A percentile compares a stretch with the other conserved stretches of the same genome.
Conservation (phyloP, 2,113 vertebrate species). For the Puffinus mauretanicus region DNA sequence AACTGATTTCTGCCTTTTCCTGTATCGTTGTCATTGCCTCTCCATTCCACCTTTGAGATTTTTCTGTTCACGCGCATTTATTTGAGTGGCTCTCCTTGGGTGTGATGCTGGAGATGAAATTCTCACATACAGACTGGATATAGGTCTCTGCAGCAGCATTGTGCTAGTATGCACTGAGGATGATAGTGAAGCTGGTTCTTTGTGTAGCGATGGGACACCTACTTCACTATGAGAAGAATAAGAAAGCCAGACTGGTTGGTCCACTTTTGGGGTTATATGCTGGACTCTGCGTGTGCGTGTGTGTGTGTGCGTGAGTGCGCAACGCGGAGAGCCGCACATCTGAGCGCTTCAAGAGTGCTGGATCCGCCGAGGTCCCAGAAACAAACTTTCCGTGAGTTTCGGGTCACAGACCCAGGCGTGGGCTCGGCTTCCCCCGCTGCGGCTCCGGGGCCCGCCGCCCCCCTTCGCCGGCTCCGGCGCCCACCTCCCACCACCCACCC, state of each 20-base stretch:
- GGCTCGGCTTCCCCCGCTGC: accelerated
- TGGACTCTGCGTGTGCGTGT: accelerated
- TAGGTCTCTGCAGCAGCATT: background rate
- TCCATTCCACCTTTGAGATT: background rate
- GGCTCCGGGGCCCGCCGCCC: background rate
- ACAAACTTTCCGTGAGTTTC: background rate
- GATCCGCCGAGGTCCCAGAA: too few relatives aligned
- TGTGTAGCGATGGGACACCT: background rate
- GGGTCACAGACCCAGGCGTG: accelerated
- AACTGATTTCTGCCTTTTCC: background rate
- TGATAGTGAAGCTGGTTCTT: too few relatives aligned
- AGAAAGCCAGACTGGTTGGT: background rate
- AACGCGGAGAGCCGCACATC: accelerated
- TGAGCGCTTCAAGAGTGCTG: accelerated
- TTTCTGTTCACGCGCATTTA: background rate
- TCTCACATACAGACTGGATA: too few relatives aligned
- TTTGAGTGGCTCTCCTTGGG: background rate
- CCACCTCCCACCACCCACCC: background rate
- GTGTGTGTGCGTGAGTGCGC: background rate
- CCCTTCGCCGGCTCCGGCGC: too few relatives aligned
- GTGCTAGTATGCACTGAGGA: too few relatives aligned
- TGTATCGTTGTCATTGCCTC: background rate
- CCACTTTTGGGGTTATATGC: accelerated
- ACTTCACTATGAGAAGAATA: accelerated
- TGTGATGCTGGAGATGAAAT: background rate